Evolutionary conservation across 2,113 vertebrate genomes (phyloP).

Genomic region (Prunella fulvescens): DNA sequence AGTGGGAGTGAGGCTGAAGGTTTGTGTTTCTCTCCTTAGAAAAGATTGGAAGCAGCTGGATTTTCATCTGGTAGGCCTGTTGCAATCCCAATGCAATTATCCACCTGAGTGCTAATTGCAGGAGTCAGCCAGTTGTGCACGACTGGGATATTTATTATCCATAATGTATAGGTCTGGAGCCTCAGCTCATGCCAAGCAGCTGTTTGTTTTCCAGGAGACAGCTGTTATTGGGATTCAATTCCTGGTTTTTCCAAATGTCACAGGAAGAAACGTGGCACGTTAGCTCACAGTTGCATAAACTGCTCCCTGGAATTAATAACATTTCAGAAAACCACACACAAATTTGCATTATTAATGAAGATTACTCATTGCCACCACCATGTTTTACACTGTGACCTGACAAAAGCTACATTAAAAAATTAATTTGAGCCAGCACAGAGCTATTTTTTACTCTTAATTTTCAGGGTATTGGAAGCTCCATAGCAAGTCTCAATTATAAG

Average conservation of each 20-base stretch:
- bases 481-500: neutral
- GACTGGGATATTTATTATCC: neutral
- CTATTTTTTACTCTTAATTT: neutral
- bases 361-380: neutral
- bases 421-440: neutral
- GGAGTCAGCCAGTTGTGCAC: neutral
- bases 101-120: conserved; percentile 17
- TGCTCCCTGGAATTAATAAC: conserved; percentile 16
- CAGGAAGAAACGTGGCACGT: neutral
- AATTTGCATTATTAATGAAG: conserved; percentile 36
- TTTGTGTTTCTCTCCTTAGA: neutral
- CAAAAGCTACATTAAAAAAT: neutral
- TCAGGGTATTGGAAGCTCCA: neutral
- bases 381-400: neutral
- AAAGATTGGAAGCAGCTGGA: neutral
- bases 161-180: neutral
- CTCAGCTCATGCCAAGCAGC: neutral
- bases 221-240: conserved; percentile 23
- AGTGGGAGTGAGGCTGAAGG: neutral
- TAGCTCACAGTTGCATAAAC: neutral
- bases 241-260: conserved; percentile 49
- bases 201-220: conserved; percentile 7
- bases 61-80: neutral
- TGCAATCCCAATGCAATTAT: neutral
- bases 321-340: neutral